These are phyloP conservation scores for Scolanthus callimorphus DNA, from an alignment of 92 coral and sea anemone species.

Conservation along the genomic window DNA sequence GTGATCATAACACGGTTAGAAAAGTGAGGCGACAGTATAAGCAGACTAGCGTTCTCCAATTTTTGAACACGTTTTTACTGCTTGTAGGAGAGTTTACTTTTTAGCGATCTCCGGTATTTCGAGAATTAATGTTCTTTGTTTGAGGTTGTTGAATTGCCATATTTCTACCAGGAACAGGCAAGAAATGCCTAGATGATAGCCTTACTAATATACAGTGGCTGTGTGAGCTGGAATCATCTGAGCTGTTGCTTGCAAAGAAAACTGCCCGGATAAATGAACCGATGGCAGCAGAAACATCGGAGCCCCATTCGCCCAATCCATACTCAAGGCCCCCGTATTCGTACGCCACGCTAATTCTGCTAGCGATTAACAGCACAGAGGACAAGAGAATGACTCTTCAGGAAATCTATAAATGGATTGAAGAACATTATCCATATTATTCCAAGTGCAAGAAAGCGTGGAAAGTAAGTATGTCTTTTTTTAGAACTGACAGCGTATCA, in stretches of 20 bases:
- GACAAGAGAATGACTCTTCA: constrained; percentile 96
- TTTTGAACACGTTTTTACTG: too few relatives aligned
- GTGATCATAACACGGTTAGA: too few relatives aligned
- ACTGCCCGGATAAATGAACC: constrained; percentile 2
- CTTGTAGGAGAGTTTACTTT: too few relatives aligned
- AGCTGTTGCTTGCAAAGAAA: constrained; percentile 30
- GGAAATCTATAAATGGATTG: constrained; percentile 92
- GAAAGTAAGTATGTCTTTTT: too few relatives aligned
- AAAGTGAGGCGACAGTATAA: too few relatives aligned
- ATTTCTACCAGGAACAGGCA: constrained; percentile 21
- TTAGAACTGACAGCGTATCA: too few relatives aligned
- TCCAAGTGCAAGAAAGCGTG: constrained; percentile 94
- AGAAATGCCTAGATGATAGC: constrained; percentile 79
- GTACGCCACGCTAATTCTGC: constrained; percentile 93
- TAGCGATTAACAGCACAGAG: constrained; percentile 88
- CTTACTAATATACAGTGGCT: constrained; percentile 98
- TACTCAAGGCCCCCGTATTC: constrained; percentile 87
- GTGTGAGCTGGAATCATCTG: constrained; percentile 81
- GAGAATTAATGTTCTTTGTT: too few relatives aligned
- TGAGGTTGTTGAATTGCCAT: too few relatives aligned
- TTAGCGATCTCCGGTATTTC: too few relatives aligned
- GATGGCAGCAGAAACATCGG: not conserved
- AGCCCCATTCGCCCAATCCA: constrained; percentile 61
- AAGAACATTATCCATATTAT: constrained; percentile 81
- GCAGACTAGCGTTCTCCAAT: too few relatives aligned